Base-by-base conservation (phyloP, 2,797 vertebrate genomes). In the Hydrolagus colliei region DNA sequence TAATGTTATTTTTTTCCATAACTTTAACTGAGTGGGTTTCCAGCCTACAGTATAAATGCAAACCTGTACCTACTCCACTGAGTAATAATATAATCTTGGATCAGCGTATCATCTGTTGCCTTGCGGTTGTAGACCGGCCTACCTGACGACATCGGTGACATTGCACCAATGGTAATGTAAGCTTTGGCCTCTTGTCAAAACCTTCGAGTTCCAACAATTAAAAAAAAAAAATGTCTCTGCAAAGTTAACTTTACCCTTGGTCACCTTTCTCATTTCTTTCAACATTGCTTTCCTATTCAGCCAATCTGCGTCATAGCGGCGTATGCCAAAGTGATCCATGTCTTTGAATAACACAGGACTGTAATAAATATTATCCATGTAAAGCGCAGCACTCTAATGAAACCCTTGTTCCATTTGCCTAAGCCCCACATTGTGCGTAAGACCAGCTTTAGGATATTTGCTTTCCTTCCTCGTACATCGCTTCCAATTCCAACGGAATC, bases 401-500 rank as follows among this genome's bases (percentile, higher is more conserved):
- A 84, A 35, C 65, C 11, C 6, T 84, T 71, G 79, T 84, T 71
- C 79, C 79, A 71, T 18, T 84, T 84, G 32, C 32, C 68, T 67
- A 62, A 82, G 14, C 41, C 32, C 68, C 78, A 65, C 6, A 9
- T 80, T 35, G 63, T 67, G 63, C 67, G 62, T 65, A 68, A 71
- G 52, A 84, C 9, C 65, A 71, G 65, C 35, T 41, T n/a, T 63
- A 35, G 65, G 12, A 67, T 67, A 67, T 84, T 84, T 35, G 67
- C 68, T 84, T n/a, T 65, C 79, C 68, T 71, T 18, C 16, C 65
- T 10, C 8, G 9, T 77, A 52, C 75, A 77, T 20, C 5, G 63
- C 32, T 84, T 84, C 79, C 79, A 84, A 67, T 71, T 84, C 79
- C 79, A 84, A 84, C 79, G 0, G 41, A 18, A 71, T 68, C 79